phyloP scores from a whole-genome alignment of 2,888 invertebrate species.

The Rhopalosiphum nymphaeae region DNA sequence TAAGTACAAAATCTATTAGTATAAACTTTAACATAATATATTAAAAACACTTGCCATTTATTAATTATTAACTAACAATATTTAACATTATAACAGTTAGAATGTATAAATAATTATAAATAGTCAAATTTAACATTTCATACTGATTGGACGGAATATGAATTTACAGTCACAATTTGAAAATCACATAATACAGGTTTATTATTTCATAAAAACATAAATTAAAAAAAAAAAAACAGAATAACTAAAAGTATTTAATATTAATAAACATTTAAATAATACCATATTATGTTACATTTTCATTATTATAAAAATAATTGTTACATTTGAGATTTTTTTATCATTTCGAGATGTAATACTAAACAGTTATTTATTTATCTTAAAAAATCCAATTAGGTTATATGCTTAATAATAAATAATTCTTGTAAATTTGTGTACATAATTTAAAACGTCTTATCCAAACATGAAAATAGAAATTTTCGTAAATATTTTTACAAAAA shows the following conservation, averaged over 20 bases:
- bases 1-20: background rate
- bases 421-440: background rate
- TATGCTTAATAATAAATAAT: background rate
- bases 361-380: background rate
- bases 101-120: conserved; percentile 43
- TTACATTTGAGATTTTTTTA: background rate
- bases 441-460: background rate
- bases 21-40: background rate
- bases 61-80: conserved; percentile 39
- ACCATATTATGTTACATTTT: background rate
- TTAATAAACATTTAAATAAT: background rate
- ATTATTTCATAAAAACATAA: conserved; percentile 45
- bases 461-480: background rate
- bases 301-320: conserved; percentile 26
- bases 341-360: conserved; percentile 19
- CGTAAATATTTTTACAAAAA: background rate
- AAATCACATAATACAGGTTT: conserved; percentile 60
- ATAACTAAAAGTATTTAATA: background rate
- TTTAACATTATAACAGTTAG: conserved; percentile 47
- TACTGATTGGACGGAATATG: conserved; percentile 60
- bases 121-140: conserved; percentile 38
- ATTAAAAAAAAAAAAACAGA: conserved; percentile 4
- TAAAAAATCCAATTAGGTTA: background rate
- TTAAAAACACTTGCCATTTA: conserved; percentile 46
- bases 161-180: conserved; percentile 51